A percentile compares a stretch with the other conserved stretches of the same genome.
phyloP scores from a whole-genome alignment of 2,113 vertebrate genomes.

The Rhinichthys klamathensis region DNA sequence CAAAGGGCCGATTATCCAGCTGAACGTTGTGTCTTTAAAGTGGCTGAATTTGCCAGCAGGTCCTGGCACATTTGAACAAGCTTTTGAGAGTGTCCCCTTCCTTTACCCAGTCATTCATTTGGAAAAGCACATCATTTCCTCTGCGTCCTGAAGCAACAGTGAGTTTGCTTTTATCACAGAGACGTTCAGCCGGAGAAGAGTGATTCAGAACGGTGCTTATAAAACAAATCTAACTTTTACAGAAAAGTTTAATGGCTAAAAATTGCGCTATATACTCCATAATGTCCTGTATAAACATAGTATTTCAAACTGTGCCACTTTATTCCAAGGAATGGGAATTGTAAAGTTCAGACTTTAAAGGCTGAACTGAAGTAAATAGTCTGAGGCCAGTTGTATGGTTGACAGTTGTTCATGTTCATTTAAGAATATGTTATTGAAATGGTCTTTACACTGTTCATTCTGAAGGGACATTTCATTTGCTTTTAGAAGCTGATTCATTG shows the following conservation, averaged over 20 bases:
- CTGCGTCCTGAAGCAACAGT: background rate
- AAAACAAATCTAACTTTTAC: background rate
- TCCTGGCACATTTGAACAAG: background rate
- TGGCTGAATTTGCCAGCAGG: background rate
- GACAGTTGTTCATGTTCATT: background rate
- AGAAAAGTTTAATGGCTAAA: background rate
- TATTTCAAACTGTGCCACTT: background rate
- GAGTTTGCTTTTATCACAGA: background rate
- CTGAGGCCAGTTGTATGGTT: conserved; percentile 2
- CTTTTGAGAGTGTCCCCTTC: background rate
- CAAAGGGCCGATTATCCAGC: background rate
- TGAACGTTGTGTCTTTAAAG: background rate
- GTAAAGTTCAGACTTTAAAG: background rate
- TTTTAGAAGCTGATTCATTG: conserved; percentile 9
- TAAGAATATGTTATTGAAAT: conserved; percentile 11
- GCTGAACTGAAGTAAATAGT: background rate
- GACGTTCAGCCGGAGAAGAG: background rate
- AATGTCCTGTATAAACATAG: background rate
- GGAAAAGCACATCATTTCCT: background rate
- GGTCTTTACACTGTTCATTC: background rate
- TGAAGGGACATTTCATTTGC: conserved; percentile 19
- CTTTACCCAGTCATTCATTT: background rate
- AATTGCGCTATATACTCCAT: background rate
- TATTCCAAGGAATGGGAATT: background rate
- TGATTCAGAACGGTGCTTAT: background rate